Evolutionary conservation across 2,888 invertebrate species (phyloP).

Genomic region (Polymixis lichenea): DNA sequence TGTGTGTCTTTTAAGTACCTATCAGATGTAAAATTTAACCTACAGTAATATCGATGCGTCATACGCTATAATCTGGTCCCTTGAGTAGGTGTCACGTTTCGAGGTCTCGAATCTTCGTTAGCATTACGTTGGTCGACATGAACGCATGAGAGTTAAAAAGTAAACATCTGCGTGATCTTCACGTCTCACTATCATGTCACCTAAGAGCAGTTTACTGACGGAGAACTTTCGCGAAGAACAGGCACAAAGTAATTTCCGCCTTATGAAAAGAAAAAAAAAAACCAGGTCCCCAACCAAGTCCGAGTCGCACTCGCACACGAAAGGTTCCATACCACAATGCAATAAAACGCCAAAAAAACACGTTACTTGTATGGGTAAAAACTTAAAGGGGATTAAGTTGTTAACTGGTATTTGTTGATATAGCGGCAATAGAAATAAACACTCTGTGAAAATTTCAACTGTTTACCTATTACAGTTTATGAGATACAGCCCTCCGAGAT

Average conservation of each 20-base stretch:
- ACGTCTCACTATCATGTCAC: not conserved
- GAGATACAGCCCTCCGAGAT: no score
- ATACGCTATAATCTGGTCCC: conserved; percentile 37
- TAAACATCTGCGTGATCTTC: not conserved
- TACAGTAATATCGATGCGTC: conserved; percentile 37
- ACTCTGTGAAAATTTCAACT: no score
- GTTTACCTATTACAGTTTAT: no score
- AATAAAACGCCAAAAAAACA: no score
- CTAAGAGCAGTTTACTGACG: not conserved
- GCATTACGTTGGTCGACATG: not conserved
- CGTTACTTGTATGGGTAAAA: no score
- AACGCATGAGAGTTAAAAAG: not conserved
- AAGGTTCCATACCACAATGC: no score
- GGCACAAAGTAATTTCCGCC: no score
- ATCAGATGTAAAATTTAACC: not conserved
- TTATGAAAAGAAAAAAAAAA: not conserved
- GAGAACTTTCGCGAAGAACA: not conserved
- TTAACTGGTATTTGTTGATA: no score
- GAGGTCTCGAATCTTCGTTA: conserved; percentile 26
- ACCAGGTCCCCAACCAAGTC: no score
- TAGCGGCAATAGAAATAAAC: no score
- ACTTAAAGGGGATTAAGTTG: no score
- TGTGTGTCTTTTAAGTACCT: not conserved
- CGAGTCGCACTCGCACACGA: no score
- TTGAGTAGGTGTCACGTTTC: conserved; percentile 36